Percentiles rank a stretch among this genome's conserved stretches.
phyloP scores from a whole-genome alignment of 2,797 vertebrate species.

The Melanitta fusca region DNA sequence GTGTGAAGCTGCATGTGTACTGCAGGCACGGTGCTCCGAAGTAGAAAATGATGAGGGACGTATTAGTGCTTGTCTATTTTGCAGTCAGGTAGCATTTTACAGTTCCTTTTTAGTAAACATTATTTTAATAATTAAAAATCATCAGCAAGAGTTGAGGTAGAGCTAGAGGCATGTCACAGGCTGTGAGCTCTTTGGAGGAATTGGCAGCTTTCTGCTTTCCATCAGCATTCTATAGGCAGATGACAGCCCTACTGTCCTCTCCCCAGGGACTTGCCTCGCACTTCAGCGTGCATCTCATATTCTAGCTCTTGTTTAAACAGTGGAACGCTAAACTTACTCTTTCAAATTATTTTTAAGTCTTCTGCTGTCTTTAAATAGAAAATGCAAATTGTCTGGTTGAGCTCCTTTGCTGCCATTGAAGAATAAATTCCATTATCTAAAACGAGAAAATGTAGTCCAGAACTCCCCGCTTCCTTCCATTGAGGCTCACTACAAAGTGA shows the following conservation, averaged over 20 bases:
- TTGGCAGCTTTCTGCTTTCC: background rate
- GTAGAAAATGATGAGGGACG: background rate
- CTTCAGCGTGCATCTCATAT: rapidly evolving
- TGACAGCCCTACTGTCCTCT: too few species aligned
- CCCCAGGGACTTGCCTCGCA: background rate
- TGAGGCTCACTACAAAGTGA: background rate
- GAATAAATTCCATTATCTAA: background rate
- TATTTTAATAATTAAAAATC: background rate
- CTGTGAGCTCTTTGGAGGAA: background rate
- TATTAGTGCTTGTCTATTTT: background rate
- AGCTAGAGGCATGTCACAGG: background rate
- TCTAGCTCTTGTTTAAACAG: background rate
- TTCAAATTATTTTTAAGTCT: background rate
- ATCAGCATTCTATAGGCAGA: background rate
- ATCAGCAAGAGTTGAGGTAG: background rate
- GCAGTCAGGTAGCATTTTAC: background rate
- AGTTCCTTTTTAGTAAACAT: background rate
- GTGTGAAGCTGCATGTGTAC: background rate
- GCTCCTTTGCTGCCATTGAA: background rate
- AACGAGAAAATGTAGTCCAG: background rate
- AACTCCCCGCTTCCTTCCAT: background rate
- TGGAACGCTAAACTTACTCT: background rate
- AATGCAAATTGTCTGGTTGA: background rate
- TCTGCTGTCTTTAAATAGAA: background rate
- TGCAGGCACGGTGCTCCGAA: background rate